These are phyloP conservation scores for Argopecten irradians DNA, from an alignment of 1,140 invertebrate species.

Conservation along the genomic window DNA sequence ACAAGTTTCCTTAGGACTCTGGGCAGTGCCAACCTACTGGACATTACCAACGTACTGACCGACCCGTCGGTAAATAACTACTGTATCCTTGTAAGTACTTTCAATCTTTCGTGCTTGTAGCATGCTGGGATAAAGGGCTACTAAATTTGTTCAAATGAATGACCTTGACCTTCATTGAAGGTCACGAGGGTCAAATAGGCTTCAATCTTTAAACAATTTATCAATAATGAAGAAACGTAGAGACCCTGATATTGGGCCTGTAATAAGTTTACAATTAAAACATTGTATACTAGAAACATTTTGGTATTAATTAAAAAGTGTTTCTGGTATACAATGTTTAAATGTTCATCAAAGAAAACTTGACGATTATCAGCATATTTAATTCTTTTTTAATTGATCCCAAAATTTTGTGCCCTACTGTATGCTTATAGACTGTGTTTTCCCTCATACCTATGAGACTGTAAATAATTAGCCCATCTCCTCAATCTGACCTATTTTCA, in stretches of 20 bases:
- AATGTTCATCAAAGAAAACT: background rate
- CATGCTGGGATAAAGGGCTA: no score
- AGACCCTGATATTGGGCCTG: background rate
- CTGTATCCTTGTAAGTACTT: constrained; percentile 82
- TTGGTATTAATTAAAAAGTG: background rate
- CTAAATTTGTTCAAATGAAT: no score
- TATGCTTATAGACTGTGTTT: background rate
- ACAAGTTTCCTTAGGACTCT: constrained; percentile 74
- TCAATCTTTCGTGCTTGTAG: no score
- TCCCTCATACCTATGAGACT: background rate
- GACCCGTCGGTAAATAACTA: constrained; percentile 69
- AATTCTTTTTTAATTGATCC: background rate
- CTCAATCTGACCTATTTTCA: background rate
- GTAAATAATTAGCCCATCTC: background rate
- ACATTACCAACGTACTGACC: constrained; percentile 67
- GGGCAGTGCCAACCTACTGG: constrained; percentile 72
- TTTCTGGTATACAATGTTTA: background rate
- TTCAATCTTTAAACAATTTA: no score
- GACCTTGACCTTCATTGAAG: no score
- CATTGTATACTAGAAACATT: background rate
- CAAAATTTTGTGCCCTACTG: background rate
- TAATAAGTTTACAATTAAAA: background rate
- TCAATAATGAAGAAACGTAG: background rate
- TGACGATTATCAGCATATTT: background rate
- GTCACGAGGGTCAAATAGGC: no score